Base-by-base conservation (phyloP, 2,113 vertebrate genomes). In the Sturnira hondurensis region DNA sequence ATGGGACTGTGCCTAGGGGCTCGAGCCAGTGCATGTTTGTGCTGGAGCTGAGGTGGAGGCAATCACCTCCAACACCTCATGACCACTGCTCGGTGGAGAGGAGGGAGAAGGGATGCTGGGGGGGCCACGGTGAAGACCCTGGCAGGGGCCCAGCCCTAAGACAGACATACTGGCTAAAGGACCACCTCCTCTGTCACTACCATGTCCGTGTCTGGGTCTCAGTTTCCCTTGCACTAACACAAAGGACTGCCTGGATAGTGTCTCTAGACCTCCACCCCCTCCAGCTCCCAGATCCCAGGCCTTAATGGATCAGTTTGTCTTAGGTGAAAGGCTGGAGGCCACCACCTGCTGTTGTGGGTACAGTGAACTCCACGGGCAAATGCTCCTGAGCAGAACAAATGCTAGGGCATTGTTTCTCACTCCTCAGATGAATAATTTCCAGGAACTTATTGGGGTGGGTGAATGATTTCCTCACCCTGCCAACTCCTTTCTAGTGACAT, bases 401-500 rank as follows among this genome's bases (percentile, higher is more conserved):
- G 16, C 89, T 28, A 50, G 54, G 24, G 38, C 67, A 33, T 56
- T 61, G 61, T 58, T 91, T 85, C 45, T 83, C 24, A 3, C 14
- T 91, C 67, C 43, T 10, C 38, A 63, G 93, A 33, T 17, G 41
- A 90, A 41, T 50, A 65, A 50, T n/a, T 70, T 73, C 52, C 70
- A 67, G 61, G 28, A 47, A 47, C 22, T 50, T 47, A 52, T 28
- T 15, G 63, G 73, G 58, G 70, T 2, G 2, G 52, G 22, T 83
- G 81, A 90, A 58, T 83, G 19, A 41, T 58, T 90, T 47, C 52
- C 28, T 73, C 6, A 3, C 43, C 58, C 52, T 50, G 61, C 76
- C 89, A 83, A 50, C 31, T 78, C 86, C 77, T 84, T 58, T 70
- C 36, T 36, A 87, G 50, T 77, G 28, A 70, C 74, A 77, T 52